A percentile compares a stretch with the other conserved stretches of the same genome.
These are phyloP conservation scores for Poecilus cupreus DNA, from an alignment of 2,888 invertebrate species.

Conservation along the genomic window DNA sequence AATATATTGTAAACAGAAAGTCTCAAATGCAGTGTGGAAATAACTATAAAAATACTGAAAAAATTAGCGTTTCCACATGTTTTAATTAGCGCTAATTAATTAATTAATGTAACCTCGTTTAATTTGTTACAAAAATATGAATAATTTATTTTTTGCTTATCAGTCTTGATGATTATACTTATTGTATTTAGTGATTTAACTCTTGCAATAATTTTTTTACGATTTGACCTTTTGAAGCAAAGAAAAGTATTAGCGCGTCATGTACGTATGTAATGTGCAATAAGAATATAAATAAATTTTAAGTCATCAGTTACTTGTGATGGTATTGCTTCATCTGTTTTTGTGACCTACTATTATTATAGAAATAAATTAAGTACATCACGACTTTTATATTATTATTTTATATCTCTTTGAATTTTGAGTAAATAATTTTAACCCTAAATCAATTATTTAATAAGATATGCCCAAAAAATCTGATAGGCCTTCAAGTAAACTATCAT, in stretches of 20 bases:
- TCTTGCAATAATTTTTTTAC: background rate
- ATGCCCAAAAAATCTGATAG: too few species aligned
- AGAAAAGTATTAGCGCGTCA: background rate
- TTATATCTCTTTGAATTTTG: too few species aligned
- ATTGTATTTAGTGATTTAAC: background rate
- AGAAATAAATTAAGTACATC: too few species aligned
- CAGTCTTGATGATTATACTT: slow-evolving; percentile 1
- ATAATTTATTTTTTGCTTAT: slow-evolving; percentile 12
- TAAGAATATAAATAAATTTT: background rate
- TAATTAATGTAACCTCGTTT: slow-evolving; percentile 6
- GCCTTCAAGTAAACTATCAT: too few species aligned
- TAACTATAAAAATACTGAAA: background rate
- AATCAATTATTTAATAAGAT: too few species aligned
- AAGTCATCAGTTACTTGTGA: slow-evolving; percentile 2
- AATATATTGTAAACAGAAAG: slow-evolving; percentile 21
- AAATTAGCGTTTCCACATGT: background rate
- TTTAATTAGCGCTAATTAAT: slow-evolving; percentile 11
- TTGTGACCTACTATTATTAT: background rate
- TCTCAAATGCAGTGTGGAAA: background rate
- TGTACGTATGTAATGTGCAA: background rate
- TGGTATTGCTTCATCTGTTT: background rate
- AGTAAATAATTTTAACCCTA: too few species aligned
- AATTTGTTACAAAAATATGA: background rate
- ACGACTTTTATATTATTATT: too few species aligned
- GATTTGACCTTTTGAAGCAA: background rate